phyloP scores from a whole-genome alignment of 2,888 invertebrate genomes.

The Xanthorhoe designata region DNA sequence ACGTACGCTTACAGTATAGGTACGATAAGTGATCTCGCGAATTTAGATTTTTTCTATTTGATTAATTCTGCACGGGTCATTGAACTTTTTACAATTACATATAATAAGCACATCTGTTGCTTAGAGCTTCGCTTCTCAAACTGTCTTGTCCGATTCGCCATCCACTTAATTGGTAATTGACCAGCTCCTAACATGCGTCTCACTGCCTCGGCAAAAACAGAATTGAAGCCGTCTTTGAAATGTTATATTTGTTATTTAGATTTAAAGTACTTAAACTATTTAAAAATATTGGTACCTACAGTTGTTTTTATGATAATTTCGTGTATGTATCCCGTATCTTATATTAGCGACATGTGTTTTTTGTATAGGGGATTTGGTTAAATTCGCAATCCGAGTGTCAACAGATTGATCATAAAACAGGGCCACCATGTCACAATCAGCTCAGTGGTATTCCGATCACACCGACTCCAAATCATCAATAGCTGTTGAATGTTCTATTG shows the following conservation, averaged over 20 bases:
- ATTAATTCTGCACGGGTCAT: background rate
- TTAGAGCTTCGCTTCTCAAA: background rate
- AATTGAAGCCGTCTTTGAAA: background rate
- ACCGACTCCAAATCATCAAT: constrained; percentile 65
- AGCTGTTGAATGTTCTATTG: constrained; percentile 71
- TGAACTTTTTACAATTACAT: constrained; percentile 9
- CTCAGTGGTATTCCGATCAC: constrained; percentile 63
- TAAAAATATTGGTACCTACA: too few relatives aligned
- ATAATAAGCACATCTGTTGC: background rate
- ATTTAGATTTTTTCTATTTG: background rate
- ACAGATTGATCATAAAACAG: constrained; percentile 15
- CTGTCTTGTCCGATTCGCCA: background rate
- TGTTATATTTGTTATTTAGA: too few relatives aligned
- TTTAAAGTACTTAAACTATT: too few relatives aligned
- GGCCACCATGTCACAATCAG: constrained; percentile 52
- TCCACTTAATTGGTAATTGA: background rate
- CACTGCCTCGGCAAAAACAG: background rate
- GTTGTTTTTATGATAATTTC: too few relatives aligned
- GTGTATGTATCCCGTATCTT: too few relatives aligned
- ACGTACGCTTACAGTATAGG: constrained; percentile 26
- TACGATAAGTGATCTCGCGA: background rate
- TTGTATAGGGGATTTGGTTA: too few relatives aligned
- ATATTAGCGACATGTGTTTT: too few relatives aligned
- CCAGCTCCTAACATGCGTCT: background rate
- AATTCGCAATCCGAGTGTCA: background rate